Evolutionary conservation across 2,888 invertebrate genomes (phyloP), one percentile per base, ranked within the genome.

Genomic region (Orthosia incerta): DNA sequence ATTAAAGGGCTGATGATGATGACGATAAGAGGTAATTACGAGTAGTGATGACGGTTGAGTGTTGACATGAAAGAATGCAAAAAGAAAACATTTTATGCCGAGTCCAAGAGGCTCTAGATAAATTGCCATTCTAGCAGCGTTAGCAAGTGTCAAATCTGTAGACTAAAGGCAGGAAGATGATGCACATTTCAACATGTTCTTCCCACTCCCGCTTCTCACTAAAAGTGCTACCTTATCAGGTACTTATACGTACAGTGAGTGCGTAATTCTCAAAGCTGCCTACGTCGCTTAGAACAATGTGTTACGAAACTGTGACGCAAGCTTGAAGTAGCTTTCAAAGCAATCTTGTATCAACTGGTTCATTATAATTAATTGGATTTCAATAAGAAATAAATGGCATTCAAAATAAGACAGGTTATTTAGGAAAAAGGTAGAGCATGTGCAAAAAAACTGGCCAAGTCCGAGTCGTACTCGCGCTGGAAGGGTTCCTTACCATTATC

Each of bases 301-400:
- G 68, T 85, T 79, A 83, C 81, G 85, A 86, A 89, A 86, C 74
- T 79, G 63, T 89, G 84, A 82, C 79, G 89, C 78, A 87, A 89
- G 61, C 74, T 74, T 82, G 84, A 81, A 74, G 63, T 51, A 84
- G 86, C 86, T 86, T 76, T 73, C 76, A 64, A 81, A 79, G 61
- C 70, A 74, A 74, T 74, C 53, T 65, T 51, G 18, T 23, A 74
- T 53, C 53, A 71, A 65, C 45, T 46, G 20, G 46, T 51, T 68
- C 39, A 39, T 51, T 3, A 50, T 60, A 57, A 71, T 51, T 59
- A 55, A 62, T 63, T 71, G 23, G 46, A 20, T 51, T 46, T 15
- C n/a, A 50, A 55, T 55, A 31, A 12, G 15, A 69, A 48, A 53
- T 53, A 20, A 48, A 53, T 16, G 4, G 23, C 4, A 26, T 26